phyloP scores from a whole-genome alignment of 2,888 invertebrate genomes.

The Muschampia plurimacula region DNA sequence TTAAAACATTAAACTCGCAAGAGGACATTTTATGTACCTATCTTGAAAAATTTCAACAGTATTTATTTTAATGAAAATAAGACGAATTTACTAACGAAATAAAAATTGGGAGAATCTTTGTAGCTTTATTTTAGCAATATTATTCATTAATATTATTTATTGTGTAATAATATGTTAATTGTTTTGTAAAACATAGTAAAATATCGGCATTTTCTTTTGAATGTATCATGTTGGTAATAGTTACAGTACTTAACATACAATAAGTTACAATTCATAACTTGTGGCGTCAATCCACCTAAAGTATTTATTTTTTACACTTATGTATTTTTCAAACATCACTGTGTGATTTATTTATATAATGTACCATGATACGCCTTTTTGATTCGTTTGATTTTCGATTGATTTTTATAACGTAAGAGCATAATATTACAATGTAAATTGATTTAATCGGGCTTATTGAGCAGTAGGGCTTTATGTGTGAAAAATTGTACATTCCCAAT shows the following conservation, averaged over 20 bases:
- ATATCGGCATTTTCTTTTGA: background rate
- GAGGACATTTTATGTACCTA: background rate
- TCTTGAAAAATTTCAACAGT: background rate
- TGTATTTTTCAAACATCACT: conserved; percentile 36
- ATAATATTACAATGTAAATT: conserved; percentile 26
- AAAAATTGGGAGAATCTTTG: conserved; percentile 9
- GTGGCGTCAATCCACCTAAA: background rate
- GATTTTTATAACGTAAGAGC: conserved; percentile 42
- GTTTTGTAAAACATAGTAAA: conserved; percentile 2
- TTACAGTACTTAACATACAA: conserved; percentile 3
- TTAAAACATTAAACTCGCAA: background rate
- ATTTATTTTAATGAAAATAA: conserved; percentile 1
- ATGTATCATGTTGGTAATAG: conserved; percentile 7
- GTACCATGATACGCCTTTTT: conserved; percentile 42
- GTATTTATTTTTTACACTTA: conserved; percentile 19
- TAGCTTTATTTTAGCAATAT: conserved; percentile 28
- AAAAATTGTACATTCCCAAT: conserved; percentile 64
- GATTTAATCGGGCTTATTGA: conserved; percentile 44
- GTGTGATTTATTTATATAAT: conserved; percentile 40
- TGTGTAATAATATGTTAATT: conserved; percentile 16
- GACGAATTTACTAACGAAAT: background rate
- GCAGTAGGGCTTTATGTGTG: conserved; percentile 54
- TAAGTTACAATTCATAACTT: background rate
- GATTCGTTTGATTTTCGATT: conserved; percentile 44
- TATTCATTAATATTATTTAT: conserved; percentile 20